phyloP scores from a whole-genome alignment of 1,140 invertebrate species.

The Copidosoma floridanum region DNA sequence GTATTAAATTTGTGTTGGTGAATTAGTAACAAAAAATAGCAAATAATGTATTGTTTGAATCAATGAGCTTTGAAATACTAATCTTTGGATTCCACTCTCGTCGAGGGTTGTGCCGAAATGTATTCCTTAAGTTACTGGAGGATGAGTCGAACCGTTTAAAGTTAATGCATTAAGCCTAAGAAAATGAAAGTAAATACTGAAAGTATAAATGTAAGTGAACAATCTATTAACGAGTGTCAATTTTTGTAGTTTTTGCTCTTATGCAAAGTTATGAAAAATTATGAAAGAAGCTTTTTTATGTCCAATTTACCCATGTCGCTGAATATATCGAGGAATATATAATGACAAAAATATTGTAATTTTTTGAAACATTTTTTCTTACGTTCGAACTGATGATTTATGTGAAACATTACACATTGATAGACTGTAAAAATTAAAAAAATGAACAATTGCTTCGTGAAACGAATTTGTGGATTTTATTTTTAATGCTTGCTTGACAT shows the following conservation, averaged over 20 bases:
- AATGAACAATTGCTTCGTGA: not conserved
- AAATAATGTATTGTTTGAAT: not conserved
- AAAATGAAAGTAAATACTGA: not conserved
- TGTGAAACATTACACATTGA: not conserved
- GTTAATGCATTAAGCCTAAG: slow-evolving; percentile 5
- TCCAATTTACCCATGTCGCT: not conserved
- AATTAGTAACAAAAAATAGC: not conserved
- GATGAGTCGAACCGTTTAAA: slow-evolving; percentile 5
- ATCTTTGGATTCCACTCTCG: slow-evolving; percentile 20
- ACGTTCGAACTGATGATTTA: not conserved
- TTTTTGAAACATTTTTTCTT: not conserved
- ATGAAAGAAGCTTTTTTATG: not conserved
- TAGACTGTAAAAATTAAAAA: not conserved
- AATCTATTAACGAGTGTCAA: slow-evolving; percentile 2
- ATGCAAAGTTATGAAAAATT: not conserved
- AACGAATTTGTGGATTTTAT: not conserved
- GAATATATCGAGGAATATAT: not conserved
- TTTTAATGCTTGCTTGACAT: slow-evolving; percentile 13
- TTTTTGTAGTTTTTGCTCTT: slow-evolving; percentile 11
- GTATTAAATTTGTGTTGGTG: not conserved
- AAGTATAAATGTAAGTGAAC: not conserved
- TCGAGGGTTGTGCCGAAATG: slow-evolving; percentile 14
- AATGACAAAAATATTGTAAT: not conserved
- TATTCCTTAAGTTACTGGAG: slow-evolving; percentile 12
- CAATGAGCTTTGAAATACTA: not conserved